Evolutionary conservation across 35 echinoderm and acorn worm species (phyloP).

Genomic region (Heliocidaris erythrogramma): DNA sequence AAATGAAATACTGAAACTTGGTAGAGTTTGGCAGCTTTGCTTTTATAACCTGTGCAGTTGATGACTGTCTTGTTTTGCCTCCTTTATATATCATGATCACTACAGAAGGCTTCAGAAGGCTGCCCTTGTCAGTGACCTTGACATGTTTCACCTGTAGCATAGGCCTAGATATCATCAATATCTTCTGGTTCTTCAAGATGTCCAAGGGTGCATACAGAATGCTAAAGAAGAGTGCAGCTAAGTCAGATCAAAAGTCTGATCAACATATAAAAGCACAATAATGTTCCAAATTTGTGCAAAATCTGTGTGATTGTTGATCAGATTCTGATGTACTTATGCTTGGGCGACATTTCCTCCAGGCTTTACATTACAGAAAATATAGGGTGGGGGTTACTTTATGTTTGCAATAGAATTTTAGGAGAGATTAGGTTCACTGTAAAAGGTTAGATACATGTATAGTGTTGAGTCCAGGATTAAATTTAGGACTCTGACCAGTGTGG

Average conservation of each 20-base stretch:
- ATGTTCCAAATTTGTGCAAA: neutral
- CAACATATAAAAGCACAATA: neutral
- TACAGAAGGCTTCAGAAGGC: neutral
- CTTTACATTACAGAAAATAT: no score
- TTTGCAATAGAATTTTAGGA: no score
- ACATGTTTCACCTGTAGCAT: constrained; percentile 48
- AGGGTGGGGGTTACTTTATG: no score
- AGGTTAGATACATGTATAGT: no score
- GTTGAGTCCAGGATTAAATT: no score
- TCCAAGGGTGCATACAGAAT: constrained; percentile 59
- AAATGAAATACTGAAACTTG: no score
- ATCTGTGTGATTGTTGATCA: neutral
- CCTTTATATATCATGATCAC: constrained; percentile 54
- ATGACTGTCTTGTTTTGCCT: constrained; percentile 20
- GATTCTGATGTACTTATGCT: no score
- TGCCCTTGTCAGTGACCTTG: constrained; percentile 35
- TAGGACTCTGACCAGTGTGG: no score
- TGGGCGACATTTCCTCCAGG: no score
- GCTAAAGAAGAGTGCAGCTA: neutral
- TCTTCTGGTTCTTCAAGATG: constrained; percentile 87
- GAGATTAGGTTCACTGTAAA: no score
- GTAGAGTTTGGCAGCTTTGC: neutral
- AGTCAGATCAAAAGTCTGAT: neutral
- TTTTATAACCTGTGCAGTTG: neutral
- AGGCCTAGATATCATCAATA: constrained; percentile 58